A percentile compares a stretch with the other conserved stretches of the same genome.
Conservation (phyloP, 2,888 invertebrate species). For the Psylliodes chrysocephalus region DNA sequence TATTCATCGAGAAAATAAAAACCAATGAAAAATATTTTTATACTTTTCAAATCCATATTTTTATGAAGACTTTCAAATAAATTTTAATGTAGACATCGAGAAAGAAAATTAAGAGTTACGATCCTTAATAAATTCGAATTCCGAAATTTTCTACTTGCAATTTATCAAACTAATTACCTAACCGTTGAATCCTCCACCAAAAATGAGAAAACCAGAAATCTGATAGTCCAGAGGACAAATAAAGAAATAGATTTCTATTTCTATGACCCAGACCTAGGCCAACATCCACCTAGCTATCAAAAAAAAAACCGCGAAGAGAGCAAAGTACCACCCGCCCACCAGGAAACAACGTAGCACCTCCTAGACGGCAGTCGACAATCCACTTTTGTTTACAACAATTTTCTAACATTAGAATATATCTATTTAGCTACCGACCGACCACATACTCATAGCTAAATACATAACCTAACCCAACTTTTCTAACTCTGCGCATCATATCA, state of each 20-base stretch:
- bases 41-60: no score
- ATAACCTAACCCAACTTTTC: constrained; percentile 60
- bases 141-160: no score
- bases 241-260: constrained; percentile 5
- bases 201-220: no score
- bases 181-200: no score
- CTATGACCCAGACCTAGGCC: constrained; percentile 6
- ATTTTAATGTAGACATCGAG: no score
- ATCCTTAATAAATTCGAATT: no score
- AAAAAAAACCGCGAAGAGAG: constrained; percentile 17
- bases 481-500: constrained; percentile 51
- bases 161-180: no score
- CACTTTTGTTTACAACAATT: constrained; percentile 53
- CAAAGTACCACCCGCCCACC: constrained; percentile 40
- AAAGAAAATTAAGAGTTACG: no score
- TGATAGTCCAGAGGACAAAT: no score
- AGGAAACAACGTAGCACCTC: constrained; percentile 47
- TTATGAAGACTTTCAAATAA: no score
- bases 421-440: constrained; percentile 40
- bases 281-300: neutral
- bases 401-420: constrained; percentile 53
- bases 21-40: no score
- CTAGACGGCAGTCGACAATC: constrained; percentile 7
- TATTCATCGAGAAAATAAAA: no score
- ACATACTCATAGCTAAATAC: constrained; percentile 41